Conservation (phyloP, 1,140 invertebrate genomes). For the Idris sp. region DNA sequence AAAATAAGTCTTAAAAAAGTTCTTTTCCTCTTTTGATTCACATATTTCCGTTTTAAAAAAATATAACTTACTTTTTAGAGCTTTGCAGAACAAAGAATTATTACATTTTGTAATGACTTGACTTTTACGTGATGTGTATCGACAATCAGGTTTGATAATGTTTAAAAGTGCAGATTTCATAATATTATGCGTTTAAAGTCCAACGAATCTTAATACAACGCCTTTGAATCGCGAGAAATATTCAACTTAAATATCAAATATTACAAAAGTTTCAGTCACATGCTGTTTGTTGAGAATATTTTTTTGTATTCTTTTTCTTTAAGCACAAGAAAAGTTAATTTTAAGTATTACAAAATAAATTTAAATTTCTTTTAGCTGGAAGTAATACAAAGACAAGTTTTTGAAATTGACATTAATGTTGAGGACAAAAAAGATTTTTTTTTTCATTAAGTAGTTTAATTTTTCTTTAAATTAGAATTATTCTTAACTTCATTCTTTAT, state of each 20-base stretch:
- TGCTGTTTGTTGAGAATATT: no score
- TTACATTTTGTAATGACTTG: conserved; percentile 25
- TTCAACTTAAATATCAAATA: conserved; percentile 1
- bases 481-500: conserved; percentile 4
- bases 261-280: conserved; percentile 17
- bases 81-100: conserved; percentile 14
- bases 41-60: no score
- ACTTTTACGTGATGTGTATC: conserved; percentile 15
- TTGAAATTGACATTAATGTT: no score
- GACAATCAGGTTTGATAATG: conserved; percentile 27
- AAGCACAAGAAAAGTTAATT: no score
- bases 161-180: conserved; percentile 9
- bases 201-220: conserved; percentile 19
- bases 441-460: conserved; percentile 2
- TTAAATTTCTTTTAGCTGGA: no score
- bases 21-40: no score
- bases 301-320: no score
- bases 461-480: conserved; percentile 2
- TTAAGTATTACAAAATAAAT: no score
- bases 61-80: conserved; percentile 6
- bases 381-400: no score
- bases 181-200: conserved; percentile 13
- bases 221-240: conserved; percentile 11
- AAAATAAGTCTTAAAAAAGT: conserved; percentile 19
- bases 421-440: no score